Evolutionary conservation across 2,113 vertebrate species (phyloP).

Genomic region (Aptenodytes forsteri): DNA sequence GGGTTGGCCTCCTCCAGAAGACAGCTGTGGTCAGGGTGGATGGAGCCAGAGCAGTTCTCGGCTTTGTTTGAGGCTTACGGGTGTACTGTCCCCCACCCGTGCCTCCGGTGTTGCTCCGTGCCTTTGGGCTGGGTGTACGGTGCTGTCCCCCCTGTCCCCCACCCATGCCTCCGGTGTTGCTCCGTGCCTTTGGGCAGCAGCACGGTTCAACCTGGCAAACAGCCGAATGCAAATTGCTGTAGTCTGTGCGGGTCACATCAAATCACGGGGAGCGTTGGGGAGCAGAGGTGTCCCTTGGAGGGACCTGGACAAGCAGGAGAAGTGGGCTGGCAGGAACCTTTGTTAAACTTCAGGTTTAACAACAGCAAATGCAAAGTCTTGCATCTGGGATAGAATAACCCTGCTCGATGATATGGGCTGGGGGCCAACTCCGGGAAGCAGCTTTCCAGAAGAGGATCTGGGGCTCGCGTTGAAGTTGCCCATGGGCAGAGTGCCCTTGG

Average conservation of each 20-base stretch:
- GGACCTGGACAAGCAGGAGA: not conserved
- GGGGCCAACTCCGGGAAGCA: not conserved
- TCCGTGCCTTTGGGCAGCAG: not conserved
- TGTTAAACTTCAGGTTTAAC: not conserved
- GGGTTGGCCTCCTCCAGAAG: not conserved
- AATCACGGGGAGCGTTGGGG: not conserved
- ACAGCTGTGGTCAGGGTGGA: not conserved
- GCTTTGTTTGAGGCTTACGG: not conserved
- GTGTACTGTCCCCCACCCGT: too few relatives aligned
- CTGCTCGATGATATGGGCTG: rapidly evolving
- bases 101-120: too few relatives aligned
- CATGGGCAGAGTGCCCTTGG: not conserved
- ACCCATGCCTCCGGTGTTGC: rapidly evolving
- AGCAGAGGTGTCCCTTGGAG: not conserved
- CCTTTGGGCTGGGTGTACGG: rapidly evolving
- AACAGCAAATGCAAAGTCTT: not conserved
- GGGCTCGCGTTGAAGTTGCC: too few relatives aligned
- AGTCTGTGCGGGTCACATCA: not conserved
- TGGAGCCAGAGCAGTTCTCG: not conserved
- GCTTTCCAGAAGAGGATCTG: not conserved
- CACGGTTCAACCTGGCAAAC: rapidly evolving
- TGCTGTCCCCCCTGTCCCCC: too few relatives aligned
- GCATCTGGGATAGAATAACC: not conserved
- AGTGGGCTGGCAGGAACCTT: not conserved
- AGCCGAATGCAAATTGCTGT: not conserved